Base-by-base conservation (phyloP, 2,888 invertebrate species). In the Eristalinus aeneus region DNA sequence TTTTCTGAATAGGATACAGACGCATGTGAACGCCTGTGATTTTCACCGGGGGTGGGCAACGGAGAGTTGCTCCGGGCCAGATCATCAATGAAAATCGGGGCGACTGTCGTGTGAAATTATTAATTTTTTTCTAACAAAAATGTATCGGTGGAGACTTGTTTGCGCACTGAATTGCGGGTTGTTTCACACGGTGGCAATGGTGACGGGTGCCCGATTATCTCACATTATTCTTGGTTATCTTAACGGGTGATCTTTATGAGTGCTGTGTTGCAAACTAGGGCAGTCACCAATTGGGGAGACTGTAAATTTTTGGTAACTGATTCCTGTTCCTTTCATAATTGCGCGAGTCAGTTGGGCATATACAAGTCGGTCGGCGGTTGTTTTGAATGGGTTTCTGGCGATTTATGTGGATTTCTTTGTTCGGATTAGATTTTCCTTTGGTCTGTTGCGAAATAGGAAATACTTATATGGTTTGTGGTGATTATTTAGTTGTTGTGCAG, bases 191-290 rank as follows among this genome's bases (percentile, higher is more conserved):
- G 46, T 36, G 65, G 36, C 65, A 60, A 72, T 34, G 61, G 56
- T 31, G 56, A 63, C 67, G 53, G 69, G 46, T 46, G 46, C 46
- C 16, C 65, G 74, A 72, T 81, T 81, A 85, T 85, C 85, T 85
- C 85, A 85, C 85, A 85, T 85, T 71, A 85, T 81, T 85, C 81
- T 84, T 77, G 32, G 68, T 20, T 85, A 85, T 85, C 85, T 85
- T 56, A 69, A 72, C 72, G 69, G 39, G 64, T 64, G 46, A 81
- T 81, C 81, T 77, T 73, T 77, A 81, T 81, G 54, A 56, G 58
- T 73, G 72, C 64, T 34, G 34, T 75, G 76, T 68, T 72, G 67
- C 81, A 77, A 85, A 81, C 76, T 81, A 72, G 81, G 76, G 67
- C 85, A 81, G 76, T 58, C 56, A 9, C 16, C 72, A 72, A 64